A percentile compares a stretch with the other conserved stretches of the same genome.
phyloP scores from a whole-genome alignment of 2,113 vertebrate genomes.

The Cebus imitator region DNA sequence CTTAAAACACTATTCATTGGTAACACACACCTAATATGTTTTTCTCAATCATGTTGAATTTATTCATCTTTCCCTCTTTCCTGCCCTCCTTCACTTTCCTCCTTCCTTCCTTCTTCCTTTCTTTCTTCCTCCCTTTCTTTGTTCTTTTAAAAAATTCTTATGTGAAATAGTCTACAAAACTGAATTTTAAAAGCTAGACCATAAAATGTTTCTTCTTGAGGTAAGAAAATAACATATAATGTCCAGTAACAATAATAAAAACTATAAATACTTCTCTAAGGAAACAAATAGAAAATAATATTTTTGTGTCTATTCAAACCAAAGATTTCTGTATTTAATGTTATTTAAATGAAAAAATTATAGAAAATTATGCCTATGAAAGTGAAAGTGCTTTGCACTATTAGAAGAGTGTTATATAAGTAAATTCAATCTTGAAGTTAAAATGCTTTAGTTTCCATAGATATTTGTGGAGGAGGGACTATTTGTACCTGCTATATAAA shows the following conservation, averaged over 20 bases:
- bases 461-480: background rate
- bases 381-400: background rate
- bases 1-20: background rate
- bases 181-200: background rate
- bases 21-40: background rate
- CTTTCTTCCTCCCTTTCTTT: background rate
- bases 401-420: background rate
- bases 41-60: background rate
- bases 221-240: background rate
- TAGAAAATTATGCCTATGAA: background rate
- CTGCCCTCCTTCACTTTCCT: too few species aligned
- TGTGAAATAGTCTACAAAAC: background rate
- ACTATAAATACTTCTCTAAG: background rate
- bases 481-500: conserved; percentile 29
- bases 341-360: background rate
- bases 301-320: background rate
- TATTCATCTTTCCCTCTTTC: background rate
- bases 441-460: background rate
- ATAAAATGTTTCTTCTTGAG: background rate
- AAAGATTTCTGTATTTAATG: background rate
- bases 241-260: background rate
- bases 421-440: background rate
- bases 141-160: background rate
- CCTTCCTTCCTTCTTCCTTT: background rate
- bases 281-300: background rate